These are phyloP conservation scores for Aphodius granarius DNA, from an alignment of 2,888 invertebrate species.

Conservation along the genomic window DNA sequence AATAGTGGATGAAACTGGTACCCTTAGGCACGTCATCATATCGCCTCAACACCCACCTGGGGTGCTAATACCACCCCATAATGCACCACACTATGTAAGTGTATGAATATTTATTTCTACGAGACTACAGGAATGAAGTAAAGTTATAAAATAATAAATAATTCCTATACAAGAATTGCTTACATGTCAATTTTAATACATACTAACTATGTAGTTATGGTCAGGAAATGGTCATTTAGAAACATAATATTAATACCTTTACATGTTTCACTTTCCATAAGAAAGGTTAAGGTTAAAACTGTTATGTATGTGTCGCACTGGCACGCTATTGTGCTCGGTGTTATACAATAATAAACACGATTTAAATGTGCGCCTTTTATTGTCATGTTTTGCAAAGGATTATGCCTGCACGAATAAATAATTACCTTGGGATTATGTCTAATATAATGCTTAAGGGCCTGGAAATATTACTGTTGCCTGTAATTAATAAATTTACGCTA, in stretches of 20 bases:
- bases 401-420: not conserved
- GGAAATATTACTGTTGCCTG: too few relatives aligned
- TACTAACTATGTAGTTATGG: not conserved
- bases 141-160: too few relatives aligned
- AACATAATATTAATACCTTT: not conserved
- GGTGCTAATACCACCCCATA: slow-evolving; percentile 60
- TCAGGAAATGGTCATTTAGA: not conserved
- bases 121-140: not conserved
- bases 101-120: not conserved
- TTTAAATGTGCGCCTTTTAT: not conserved
- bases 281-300: not conserved
- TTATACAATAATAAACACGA: not conserved
- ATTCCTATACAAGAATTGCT: not conserved
- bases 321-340: not conserved
- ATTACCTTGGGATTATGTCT: not conserved
- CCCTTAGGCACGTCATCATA: slow-evolving; percentile 86
- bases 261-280: not conserved
- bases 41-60: slow-evolving; percentile 69
- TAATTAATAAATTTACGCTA: too few relatives aligned
- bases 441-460: not conserved
- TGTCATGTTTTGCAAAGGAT: not conserved
- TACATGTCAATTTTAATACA: not conserved
- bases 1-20: slow-evolving; percentile 88
- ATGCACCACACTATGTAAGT: slow-evolving; percentile 69
- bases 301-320: not conserved